Base-by-base conservation (phyloP, 2,113 vertebrate species). In the Pantherophis guttatus region DNA sequence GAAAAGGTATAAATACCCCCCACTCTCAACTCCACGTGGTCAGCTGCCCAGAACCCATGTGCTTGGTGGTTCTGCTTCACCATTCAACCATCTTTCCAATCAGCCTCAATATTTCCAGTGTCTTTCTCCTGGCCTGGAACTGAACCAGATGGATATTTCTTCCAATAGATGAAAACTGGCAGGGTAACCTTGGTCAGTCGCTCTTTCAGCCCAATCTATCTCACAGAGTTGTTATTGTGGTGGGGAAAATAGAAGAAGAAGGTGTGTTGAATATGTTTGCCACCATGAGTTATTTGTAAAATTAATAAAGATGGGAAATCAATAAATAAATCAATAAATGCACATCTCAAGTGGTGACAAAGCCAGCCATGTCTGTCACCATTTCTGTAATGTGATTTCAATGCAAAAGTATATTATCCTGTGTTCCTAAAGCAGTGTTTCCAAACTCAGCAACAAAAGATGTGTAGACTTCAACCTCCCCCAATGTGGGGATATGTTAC, bases 401-500 rank as follows among this genome's bases (percentile, higher is more conserved):
- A n/a, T 11, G 90, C 50, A 54, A n/a, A 19, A 70, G 7, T 13
- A 91, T 24, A 91, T 24, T 29, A 54, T 33, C n/a, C 29, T 75
- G 70, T 17, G n/a, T 75, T 75, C n/a, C n/a, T 75, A 39, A 13
- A 75, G n/a, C n/a, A 75, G 15, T 39, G 70, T 75, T 39, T 75
- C n/a, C n/a, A 75, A 75, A 39, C n/a, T 75, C 6, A 75, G 70
- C n/a, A 75, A 19, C 70, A 8, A 19, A 75, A 39, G 6, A 39
- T 39, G 70, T 39, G n/a, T 75, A 15, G n/a, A 8, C 13, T 62
- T 62, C 62, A 65, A n/a, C 62, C 62, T 8, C n/a, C 33, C 13
- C 70, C 70, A 75, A 19, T 13, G 13, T 39, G 2, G n/a, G n/a
- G 90, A 93, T 91, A 59, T 13, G 94, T 93, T 88, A 89, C 62